Evolutionary conservation across 2,113 vertebrate genomes (phyloP).

Genomic region (Eurypyga helias): DNA sequence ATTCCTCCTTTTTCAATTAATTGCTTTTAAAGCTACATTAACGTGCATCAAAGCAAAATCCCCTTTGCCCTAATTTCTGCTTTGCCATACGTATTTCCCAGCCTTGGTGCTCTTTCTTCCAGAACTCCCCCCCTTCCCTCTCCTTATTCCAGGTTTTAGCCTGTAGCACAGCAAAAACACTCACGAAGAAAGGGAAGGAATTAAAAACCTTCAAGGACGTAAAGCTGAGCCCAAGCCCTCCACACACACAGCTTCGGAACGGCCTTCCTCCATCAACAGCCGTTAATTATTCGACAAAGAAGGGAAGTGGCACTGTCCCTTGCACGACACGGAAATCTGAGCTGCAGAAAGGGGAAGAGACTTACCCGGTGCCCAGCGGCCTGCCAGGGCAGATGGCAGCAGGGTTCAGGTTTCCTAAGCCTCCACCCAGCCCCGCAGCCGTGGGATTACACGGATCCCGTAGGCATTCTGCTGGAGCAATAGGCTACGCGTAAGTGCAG

Average conservation of each 20-base stretch:
- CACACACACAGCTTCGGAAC: not conserved
- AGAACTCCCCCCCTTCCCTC: not conserved
- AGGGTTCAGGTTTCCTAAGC: conserved; percentile 39
- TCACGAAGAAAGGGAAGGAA: not conserved
- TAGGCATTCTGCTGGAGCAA: not conserved
- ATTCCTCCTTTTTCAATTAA: conserved; percentile 60
- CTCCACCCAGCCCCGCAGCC: not conserved
- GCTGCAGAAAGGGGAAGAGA: conserved; percentile 35
- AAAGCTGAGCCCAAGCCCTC: not conserved
- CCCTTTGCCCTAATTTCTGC: conserved; percentile 27
- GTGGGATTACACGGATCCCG: not conserved
- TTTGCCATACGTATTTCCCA: conserved; percentile 13
- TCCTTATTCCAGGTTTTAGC: not conserved
- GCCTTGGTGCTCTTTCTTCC: not conserved
- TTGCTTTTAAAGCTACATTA: conserved; percentile 45
- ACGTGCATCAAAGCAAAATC: not conserved
- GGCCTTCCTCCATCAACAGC: conserved; percentile 20
- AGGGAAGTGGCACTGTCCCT: conserved; percentile 57
- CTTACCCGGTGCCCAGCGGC: conserved; percentile 27
- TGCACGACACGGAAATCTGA: conserved; percentile 31
- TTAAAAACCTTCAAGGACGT: conserved; percentile 21
- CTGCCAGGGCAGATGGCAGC: conserved; percentile 52
- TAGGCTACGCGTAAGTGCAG: not conserved
- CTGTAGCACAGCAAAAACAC: not conserved
- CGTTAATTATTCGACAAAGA: conserved; percentile 53